Base-by-base conservation (phyloP, 2,797 vertebrate genomes). In the Pelodytes ibericus region DNA sequence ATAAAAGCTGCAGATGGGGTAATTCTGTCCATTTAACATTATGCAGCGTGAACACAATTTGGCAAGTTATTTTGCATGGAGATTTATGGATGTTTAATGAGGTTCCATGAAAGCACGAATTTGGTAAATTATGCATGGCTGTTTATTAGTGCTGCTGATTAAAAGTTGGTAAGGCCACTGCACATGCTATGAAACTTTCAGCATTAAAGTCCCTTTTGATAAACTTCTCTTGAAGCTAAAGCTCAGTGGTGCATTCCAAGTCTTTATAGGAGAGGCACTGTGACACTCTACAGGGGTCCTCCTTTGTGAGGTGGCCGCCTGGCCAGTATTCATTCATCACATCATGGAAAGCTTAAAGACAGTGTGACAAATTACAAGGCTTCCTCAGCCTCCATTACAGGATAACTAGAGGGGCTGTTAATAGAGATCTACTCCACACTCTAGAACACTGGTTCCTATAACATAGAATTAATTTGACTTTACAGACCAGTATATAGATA, bases 171-270 rank as follows among this genome's bases (percentile, higher is more conserved):
- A 76, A 70, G 44, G 27, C 25, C 24, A 36, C 25, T 15, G 24
- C 20, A 60, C 24, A 9, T 8, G 3, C 26, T 53, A 61, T 51
- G 30, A 75, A 75, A 63, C 36, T 39, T 47, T 30, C 1, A 25
- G 29, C 7, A 20, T 31, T 27, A 18, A 20, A 64, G 18, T 2
- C 47, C 49, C 59, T 71, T 70, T 76, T 70, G 67, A 71, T 71
- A 69, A 71, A 71, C 44, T 71, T 20, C 26, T 71, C 67, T 65
- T 64, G 60, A 77, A 64, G 66, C 66, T 59, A 26, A 71, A 64
- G 67, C 74, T 71, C 74, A 65, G 3, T 65, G 67, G 27, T 58
- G 74, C 74, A 65, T 64, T 76, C 26, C 66, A 70, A 68, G 69
- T 49, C 66, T 44, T 76, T 65, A 58, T 11, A 77, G 3, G 26